These are phyloP conservation scores for Rattus rattus DNA, from an alignment of 2,113 vertebrate species.

Conservation along the genomic window DNA sequence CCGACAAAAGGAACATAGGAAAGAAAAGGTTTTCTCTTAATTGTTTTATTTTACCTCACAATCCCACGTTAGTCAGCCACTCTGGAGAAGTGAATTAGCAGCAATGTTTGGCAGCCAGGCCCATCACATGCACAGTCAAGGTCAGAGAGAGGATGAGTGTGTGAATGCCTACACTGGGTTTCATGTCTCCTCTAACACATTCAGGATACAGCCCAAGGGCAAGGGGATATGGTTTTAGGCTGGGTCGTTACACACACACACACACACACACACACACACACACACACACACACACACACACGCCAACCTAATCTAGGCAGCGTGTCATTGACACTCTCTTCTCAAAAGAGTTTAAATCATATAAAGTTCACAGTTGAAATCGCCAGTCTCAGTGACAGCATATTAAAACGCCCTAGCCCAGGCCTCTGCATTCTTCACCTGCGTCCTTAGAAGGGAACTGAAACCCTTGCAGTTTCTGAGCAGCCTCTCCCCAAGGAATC, in stretches of 20 bases:
- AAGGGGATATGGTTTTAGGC: not conserved
- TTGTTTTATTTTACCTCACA: not conserved
- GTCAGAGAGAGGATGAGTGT: no score
- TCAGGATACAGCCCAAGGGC: no score
- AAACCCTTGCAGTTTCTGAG: slow-evolving; percentile 44
- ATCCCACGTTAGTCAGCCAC: not conserved
- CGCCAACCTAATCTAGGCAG: no score
- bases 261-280: no score
- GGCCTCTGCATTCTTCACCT: slow-evolving; percentile 64
- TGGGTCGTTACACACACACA: no score
- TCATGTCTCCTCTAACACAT: not conserved
- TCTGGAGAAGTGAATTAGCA: not conserved
- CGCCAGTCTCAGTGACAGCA: not conserved
- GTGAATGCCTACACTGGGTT: not conserved
- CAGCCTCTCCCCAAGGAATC: slow-evolving; percentile 53
- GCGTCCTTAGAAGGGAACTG: slow-evolving; percentile 59
- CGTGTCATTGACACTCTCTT: not conserved
- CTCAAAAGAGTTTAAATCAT: not conserved
- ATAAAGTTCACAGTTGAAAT: no score
- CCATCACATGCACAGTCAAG: not conserved
- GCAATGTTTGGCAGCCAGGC: no score
- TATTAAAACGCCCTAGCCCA: not conserved
- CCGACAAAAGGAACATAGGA: no score
- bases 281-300: not conserved
- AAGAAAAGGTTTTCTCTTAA: not conserved